Evolutionary conservation across 92 coral and sea anemone genomes (phyloP).

Genomic region (Parazoanthus atlanticus): DNA sequence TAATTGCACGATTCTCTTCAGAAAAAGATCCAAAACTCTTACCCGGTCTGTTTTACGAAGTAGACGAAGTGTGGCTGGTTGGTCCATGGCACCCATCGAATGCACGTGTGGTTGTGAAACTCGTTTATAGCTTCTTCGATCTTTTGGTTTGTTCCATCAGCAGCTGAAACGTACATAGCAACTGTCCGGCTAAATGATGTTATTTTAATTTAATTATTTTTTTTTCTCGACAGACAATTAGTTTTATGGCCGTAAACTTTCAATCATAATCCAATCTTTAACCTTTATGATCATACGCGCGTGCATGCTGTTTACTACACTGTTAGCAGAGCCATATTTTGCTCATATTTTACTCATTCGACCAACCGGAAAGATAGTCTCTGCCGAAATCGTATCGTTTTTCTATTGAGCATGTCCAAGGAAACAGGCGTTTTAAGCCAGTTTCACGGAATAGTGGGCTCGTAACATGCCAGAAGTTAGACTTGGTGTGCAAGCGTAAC

Average conservation of each 20-base stretch:
- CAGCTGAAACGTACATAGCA: slow-evolving; percentile 18
- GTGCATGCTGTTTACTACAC: too few species aligned
- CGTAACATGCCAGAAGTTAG: too few species aligned
- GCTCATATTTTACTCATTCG: too few species aligned
- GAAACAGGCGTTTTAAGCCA: too few species aligned
- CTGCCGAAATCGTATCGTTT: too few species aligned
- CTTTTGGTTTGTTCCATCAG: slow-evolving; percentile 32
- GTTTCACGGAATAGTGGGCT: too few species aligned
- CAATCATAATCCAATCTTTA: too few species aligned
- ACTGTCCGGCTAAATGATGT: neutral
- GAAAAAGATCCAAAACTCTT: neutral
- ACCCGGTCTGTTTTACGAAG: slow-evolving; percentile 46
- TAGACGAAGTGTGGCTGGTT: slow-evolving; percentile 40
- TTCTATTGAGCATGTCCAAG: too few species aligned
- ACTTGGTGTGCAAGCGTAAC: too few species aligned
- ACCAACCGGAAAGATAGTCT: too few species aligned
- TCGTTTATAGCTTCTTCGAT: slow-evolving; percentile 58
- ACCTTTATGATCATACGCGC: too few species aligned
- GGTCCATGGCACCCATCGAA: slow-evolving; percentile 64
- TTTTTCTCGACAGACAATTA: neutral
- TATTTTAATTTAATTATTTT: neutral
- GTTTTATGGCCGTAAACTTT: neutral
- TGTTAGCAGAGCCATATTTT: too few species aligned
- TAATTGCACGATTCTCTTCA: neutral
- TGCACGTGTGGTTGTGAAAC: slow-evolving; percentile 64